A percentile compares a stretch with the other conserved stretches of the same genome.
phyloP scores from a whole-genome alignment of 2,797 vertebrate genomes.

The Taeniopygia guttata region DNA sequence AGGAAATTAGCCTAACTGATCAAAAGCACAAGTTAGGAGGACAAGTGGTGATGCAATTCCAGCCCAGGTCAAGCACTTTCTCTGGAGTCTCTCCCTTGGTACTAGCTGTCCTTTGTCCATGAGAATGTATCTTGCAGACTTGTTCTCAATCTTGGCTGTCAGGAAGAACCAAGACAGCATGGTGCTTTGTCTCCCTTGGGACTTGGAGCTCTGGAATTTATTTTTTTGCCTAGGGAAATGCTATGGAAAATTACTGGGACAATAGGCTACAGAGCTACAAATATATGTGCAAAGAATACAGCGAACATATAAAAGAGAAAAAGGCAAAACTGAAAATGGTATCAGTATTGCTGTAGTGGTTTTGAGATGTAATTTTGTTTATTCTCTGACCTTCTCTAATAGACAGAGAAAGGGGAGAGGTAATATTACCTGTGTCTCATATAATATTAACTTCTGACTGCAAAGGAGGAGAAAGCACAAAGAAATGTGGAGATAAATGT shows the following conservation, averaged over 20 bases:
- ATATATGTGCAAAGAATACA: rapidly evolving
- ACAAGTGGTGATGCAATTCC: neutral
- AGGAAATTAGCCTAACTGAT: neutral
- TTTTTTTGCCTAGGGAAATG: neutral
- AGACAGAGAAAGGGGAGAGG: neutral
- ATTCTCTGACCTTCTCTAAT: neutral
- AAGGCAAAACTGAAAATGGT: neutral
- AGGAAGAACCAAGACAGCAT: neutral
- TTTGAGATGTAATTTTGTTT: neutral
- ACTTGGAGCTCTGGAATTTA: neutral
- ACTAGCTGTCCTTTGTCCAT: neutral
- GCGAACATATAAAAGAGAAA: neutral
- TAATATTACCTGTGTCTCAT: neutral
- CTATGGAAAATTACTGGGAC: neutral
- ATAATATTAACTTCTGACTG: neutral
- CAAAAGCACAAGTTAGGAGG: neutral
- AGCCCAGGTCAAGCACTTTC: no score
- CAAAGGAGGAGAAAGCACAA: neutral
- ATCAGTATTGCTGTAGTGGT: neutral
- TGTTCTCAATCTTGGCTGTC: no score
- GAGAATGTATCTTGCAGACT: no score
- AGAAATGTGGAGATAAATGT: neutral
- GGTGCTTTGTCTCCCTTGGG: neutral
- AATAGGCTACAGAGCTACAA: neutral
- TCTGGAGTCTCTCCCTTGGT: neutral